Evolutionary conservation across 92 coral and sea anemone species (phyloP).

Genomic region (Phenganax marumi): DNA sequence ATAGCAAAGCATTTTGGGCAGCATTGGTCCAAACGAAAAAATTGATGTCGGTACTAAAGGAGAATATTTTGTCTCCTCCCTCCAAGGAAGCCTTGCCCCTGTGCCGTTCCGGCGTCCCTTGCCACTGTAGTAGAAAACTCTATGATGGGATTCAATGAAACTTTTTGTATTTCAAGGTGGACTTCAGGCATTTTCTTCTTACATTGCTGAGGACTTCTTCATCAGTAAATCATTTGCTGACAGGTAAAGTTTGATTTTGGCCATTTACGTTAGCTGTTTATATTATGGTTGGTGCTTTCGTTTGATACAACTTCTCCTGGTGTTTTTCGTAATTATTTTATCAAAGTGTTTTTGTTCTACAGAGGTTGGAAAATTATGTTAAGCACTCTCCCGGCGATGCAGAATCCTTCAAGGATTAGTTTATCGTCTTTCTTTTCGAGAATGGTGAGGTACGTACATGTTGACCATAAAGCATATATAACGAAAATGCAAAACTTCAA

Average conservation of each 20-base stretch:
- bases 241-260: conserved; percentile 56
- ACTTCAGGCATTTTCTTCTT: conserved; percentile 84
- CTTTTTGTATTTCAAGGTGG: conserved; percentile 65
- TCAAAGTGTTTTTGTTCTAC: neutral
- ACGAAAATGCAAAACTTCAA: neutral
- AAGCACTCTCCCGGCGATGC: conserved; percentile 94
- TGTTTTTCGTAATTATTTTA: too few relatives aligned
- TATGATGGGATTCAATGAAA: neutral
- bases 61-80: too few relatives aligned
- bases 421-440: conserved; percentile 36
- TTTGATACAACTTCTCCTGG: too few relatives aligned
- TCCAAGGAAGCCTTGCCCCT: too few relatives aligned
- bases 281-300: too few relatives aligned
- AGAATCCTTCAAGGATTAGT: conserved; percentile 67
- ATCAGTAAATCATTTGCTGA: conserved; percentile 88
- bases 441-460: conserved; percentile 34
- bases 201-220: conserved; percentile 95
- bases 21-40: too few relatives aligned
- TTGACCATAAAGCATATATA: too few relatives aligned
- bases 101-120: too few relatives aligned
- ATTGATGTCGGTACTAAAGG: too few relatives aligned
- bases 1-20: too few relatives aligned
- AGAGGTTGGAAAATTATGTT: conserved; percentile 86
- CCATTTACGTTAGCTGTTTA: too few relatives aligned
- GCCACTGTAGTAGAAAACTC: too few relatives aligned